Evolutionary conservation across 2,888 invertebrate species (phyloP), one percentile per base, ranked within the genome.

Genomic region (Cotesia congregata): DNA sequence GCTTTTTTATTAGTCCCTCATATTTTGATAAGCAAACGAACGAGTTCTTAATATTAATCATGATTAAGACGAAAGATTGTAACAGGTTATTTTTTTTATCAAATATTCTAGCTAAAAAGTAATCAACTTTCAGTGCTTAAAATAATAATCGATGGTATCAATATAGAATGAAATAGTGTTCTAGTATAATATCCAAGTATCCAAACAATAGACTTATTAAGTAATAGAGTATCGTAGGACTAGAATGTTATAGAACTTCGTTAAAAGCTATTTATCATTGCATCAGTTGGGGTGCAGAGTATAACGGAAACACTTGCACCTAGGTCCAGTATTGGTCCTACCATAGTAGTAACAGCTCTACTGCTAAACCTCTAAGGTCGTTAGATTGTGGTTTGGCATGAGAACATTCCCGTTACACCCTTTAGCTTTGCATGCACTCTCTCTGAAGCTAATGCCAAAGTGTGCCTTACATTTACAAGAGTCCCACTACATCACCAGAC

Each of bases 351-450:
- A 40, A 50, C 59, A 59, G 38, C 59, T 69, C 75, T 68, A 39
- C 62, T 75, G 72, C 75, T 86, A 87, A 85, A 84, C 85, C 85
- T 84, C 84, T 83, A 83, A 86, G 86, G 86, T 88, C 87, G 88
- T 88, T 88, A 88, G 85, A 85, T 85, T 88, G 87, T 83, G 86
- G 85, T 87, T 86, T 85, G 86, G 88, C 88, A 87, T 84, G 86
- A 85, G 85, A 86, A 86, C 86, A 87, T 83, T 85, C 84, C 85
- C 85, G 84, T 87, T 87, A 87, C 86, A 85, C 81, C 84, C 74
- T 62, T 74, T 70, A 20, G 65, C 40, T 39, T 40, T 61, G 61
- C 5, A 6, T 65, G 72, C 30, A 61, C 72, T 62, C 67, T 61
- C 65, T 17, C 72, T 15, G 41, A 17, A 59, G 60, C 62, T 59